Evolutionary conservation across 2,888 invertebrate species (phyloP), one percentile per base, ranked within the genome.

Genomic region (Coelinius sp.): DNA sequence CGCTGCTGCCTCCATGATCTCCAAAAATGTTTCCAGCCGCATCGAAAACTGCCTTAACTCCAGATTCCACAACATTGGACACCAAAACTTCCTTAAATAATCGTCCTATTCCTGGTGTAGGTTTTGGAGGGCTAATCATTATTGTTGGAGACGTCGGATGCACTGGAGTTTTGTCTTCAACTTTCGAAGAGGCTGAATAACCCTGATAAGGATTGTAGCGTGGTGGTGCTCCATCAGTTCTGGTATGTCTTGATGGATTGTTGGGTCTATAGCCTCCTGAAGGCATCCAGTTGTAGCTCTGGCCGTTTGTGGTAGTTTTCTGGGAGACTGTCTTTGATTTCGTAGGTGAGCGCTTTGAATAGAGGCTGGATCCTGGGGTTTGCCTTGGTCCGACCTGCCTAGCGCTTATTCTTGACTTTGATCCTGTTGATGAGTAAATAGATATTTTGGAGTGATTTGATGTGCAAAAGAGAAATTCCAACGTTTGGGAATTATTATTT

Each of bases 51-150:
- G 86, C 86, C 31, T 85, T 85, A 3, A 86, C 86, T 0, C 86
- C 85, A 0, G 86, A 86, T 73, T 84, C 85, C 0, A 86, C 86
- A 2, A 85, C 86, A 14, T 87, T 86, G 14, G 75, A 87, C 0
- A 87, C 87, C 25, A 87, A 82, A 8, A 87, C 87, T 73, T 87
- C 87, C 74, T 87, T 87, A 4, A 86, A 87, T 2, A 87, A 73
- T 71, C 87, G 87, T 0, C 87, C 87, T 14, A 87, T 85, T 14
- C 87, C 87, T 10, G 86, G 86, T 27, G 80, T 81, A 27, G 79
- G 77, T 0, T 80, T 72, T 63, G 78, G 77, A 1, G 80, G 77
- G 27, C 82, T 82, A 2, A 85, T 12, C 0, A 85, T 68, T 1
- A 87, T 75, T 1, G 86, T 85, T 38, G 83, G 84, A 1, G 83